Evolutionary conservation across 2,113 vertebrate species (phyloP).

Genomic region (Hipposideros armiger): DNA sequence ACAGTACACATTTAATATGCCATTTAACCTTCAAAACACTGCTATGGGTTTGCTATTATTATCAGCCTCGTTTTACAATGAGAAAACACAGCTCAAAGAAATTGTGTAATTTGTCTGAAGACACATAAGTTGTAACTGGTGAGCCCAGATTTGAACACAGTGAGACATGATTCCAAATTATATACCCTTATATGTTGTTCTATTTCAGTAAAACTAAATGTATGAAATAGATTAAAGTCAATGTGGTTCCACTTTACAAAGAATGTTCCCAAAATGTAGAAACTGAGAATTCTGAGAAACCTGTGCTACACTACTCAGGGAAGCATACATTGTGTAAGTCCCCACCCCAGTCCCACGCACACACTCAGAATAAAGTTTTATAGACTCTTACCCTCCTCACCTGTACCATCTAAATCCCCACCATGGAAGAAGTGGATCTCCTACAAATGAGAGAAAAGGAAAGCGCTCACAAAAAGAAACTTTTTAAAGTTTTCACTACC

Average conservation of each 20-base stretch:
- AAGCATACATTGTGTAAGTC: not conserved
- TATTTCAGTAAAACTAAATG: not conserved
- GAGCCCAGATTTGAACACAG: not conserved
- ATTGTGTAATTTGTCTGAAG: not conserved
- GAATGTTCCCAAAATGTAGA: not conserved
- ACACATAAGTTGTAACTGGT: not conserved
- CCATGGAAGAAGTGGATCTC: not conserved
- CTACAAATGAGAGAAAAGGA: not conserved
- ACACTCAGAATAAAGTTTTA: not conserved
- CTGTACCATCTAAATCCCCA: not conserved
- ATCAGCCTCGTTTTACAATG: slow-evolving; percentile 6
- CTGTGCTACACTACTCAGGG: not conserved
- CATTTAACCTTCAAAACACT: slow-evolving; percentile 15
- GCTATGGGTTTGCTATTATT: not conserved
- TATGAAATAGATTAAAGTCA: not conserved
- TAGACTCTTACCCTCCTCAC: not conserved
- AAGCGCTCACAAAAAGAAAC: not conserved
- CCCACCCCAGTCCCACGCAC: rapidly evolving
- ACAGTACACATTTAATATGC: not conserved
- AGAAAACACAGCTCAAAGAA: slow-evolving; percentile 20
- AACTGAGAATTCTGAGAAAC: slow-evolving; percentile 9
- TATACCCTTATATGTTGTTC: not conserved
- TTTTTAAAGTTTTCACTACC: not conserved
- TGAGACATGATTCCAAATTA: not conserved
- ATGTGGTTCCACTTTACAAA: not conserved